Evolutionary conservation across 2,113 vertebrate species (phyloP).

Genomic region (Sterrhoptilus dennistouni): DNA sequence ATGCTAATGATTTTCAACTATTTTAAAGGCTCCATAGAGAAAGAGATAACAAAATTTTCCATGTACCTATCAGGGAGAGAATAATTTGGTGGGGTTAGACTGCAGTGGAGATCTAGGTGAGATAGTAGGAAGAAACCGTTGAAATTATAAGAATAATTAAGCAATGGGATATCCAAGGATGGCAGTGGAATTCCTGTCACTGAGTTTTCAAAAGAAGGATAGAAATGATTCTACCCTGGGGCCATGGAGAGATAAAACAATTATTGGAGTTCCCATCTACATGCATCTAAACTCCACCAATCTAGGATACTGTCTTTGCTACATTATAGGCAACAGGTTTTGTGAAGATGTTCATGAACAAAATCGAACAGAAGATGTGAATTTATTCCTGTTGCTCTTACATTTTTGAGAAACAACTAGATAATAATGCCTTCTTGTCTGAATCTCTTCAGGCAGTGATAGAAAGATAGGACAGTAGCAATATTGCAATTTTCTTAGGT

Average conservation of each 20-base stretch:
- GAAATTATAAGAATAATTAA: background rate
- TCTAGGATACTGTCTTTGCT: background rate
- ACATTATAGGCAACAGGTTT: background rate
- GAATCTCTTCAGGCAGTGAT: background rate
- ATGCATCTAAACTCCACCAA: background rate
- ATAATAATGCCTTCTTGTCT: background rate
- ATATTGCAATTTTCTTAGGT: background rate
- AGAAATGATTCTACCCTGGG: background rate
- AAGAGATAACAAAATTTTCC: background rate
- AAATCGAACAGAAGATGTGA: background rate
- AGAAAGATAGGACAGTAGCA: background rate
- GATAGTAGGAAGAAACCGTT: background rate
- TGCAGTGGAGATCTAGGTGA: background rate
- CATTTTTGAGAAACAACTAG: background rate
- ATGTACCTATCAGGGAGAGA: rapidly evolving
- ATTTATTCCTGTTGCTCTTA: background rate
- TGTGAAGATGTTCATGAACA: background rate
- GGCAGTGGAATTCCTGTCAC: background rate
- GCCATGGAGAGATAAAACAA: background rate
- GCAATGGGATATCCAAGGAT: background rate
- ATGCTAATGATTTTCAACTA: background rate
- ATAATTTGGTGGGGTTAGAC: background rate
- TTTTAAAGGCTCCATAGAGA: background rate
- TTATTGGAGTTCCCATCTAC: background rate
- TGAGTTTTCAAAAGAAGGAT: background rate